Percentiles rank a stretch among this genome's conserved stretches.
Conservation (phyloP, 2,888 invertebrate species). For the Altica lythri region DNA sequence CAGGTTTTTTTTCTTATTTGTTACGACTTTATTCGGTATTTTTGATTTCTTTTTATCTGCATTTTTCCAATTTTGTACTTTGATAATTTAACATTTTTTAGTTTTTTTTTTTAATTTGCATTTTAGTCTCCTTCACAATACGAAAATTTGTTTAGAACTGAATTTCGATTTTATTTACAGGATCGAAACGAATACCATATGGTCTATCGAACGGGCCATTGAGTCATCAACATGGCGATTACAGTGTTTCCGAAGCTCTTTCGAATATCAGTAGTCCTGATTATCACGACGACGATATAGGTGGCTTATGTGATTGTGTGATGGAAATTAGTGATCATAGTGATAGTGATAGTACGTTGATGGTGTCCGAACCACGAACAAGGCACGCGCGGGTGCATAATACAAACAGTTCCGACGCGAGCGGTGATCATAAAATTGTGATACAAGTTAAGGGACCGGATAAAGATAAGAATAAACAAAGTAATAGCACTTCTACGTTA, state of each 20-base stretch:
- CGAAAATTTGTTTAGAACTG: not conserved
- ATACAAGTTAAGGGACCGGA: constrained; percentile 76
- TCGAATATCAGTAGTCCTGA: constrained; percentile 90
- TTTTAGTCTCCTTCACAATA: not conserved
- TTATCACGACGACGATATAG: constrained; percentile 84
- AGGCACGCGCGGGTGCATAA: constrained; percentile 36
- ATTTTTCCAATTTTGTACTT: too few relatives aligned
- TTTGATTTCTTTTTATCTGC: too few relatives aligned
- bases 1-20: too few relatives aligned
- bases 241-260: constrained; percentile 83
- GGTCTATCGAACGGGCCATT: constrained; percentile 55
- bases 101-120: too few relatives aligned
- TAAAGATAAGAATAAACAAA: constrained; percentile 53
- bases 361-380: constrained; percentile 78
- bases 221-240: constrained; percentile 58
- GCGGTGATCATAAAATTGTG: constrained; percentile 79
- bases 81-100: too few relatives aligned
- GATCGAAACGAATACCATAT: constrained; percentile 64
- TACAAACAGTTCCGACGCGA: constrained; percentile 51
- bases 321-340: constrained; percentile 89
- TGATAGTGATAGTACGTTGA: constrained; percentile 86
- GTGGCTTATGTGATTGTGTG: constrained; percentile 80
- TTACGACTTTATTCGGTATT: too few relatives aligned
- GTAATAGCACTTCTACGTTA: constrained; percentile 35
- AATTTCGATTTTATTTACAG: constrained; percentile 5